Base-by-base conservation (phyloP, 2,797 vertebrate genomes). In the Serranus cabrilla region DNA sequence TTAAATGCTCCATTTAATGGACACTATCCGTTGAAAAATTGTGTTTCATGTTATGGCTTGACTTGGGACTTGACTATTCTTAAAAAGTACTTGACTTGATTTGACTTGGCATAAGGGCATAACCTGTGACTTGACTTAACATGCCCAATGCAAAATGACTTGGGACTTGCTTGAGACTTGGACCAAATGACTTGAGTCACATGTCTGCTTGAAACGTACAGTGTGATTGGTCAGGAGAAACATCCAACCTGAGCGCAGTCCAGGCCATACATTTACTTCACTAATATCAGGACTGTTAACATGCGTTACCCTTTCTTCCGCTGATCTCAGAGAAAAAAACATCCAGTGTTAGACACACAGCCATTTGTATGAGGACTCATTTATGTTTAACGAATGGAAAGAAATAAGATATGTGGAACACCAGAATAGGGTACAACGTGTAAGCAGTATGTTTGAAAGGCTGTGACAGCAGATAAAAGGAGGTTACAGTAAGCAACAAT, bases 251-350 rank as follows among this genome's bases (percentile, higher is more conserved):
- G 50, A n/a, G 37, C 63, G 40, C 14, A 1, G 37, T 23, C 37
- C 58, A 52, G 64, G 65, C 75, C 78, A 82, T 43, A 60, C 77
- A 55, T 64, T 51, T 65, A 80, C 51, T 57, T 43, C 64, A 18
- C 60, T 62, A 64, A 60, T 61, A 72, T 49, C 80, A 76, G 64
- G 56, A 70, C 58, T 81, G 75, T 61, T 60, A 75, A 75, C 68
- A 76, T 81, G 86, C 87, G 87, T 90, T 87, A 89, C 45, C 43
- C 54, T 40, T 71, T 21, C 55, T 21, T 40, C 17, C 37, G 13
- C 40, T 60, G 11, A 45, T 31, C 7, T 20, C 18, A 17, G 1
- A 21, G 2, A 45, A 0, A 11, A 13, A 50, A 9, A 49, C 37
- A 65, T 4, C 34, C 43, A 45, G 43, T 7, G 1, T 45, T 17